Evolutionary conservation across 1,140 invertebrate species (phyloP).

Genomic region (Solenopsis invicta): DNA sequence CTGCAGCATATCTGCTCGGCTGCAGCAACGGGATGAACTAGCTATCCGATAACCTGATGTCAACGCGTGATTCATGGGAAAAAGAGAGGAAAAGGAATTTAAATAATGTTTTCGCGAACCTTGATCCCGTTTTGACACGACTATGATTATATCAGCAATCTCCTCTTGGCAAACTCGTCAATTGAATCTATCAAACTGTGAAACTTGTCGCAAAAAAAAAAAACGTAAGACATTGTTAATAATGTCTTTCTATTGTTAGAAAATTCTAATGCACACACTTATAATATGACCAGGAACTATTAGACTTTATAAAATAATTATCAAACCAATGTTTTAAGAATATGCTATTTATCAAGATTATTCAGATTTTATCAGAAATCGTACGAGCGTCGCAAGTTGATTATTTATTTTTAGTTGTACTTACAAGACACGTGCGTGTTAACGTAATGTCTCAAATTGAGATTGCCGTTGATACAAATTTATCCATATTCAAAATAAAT

Average conservation of each 20-base stretch:
- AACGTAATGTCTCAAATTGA: background rate
- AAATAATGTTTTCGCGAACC: background rate
- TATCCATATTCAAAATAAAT: slow-evolving; percentile 4
- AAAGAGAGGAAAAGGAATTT: slow-evolving; percentile 35
- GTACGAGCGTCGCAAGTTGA: background rate
- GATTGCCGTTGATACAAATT: background rate
- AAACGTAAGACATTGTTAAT: background rate
- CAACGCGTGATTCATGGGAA: slow-evolving; percentile 22
- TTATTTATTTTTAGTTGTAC: no score
- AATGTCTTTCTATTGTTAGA: background rate
- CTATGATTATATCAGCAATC: background rate
- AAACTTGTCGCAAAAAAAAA: background rate
- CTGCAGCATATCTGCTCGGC: background rate
- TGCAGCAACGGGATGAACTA: background rate
- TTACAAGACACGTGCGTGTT: no score
- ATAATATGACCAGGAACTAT: background rate
- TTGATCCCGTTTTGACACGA: slow-evolving; percentile 30
- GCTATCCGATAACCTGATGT: slow-evolving; percentile 35
- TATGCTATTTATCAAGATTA: background rate
- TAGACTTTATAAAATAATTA: background rate
- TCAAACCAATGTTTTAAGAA: no score
- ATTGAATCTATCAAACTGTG: background rate
- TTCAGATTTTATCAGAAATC: no score
- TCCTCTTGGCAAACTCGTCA: slow-evolving; percentile 1
- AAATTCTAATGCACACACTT: background rate